phyloP scores from a whole-genome alignment of 2,113 vertebrate genomes.

The Entelurus aequoreus region DNA sequence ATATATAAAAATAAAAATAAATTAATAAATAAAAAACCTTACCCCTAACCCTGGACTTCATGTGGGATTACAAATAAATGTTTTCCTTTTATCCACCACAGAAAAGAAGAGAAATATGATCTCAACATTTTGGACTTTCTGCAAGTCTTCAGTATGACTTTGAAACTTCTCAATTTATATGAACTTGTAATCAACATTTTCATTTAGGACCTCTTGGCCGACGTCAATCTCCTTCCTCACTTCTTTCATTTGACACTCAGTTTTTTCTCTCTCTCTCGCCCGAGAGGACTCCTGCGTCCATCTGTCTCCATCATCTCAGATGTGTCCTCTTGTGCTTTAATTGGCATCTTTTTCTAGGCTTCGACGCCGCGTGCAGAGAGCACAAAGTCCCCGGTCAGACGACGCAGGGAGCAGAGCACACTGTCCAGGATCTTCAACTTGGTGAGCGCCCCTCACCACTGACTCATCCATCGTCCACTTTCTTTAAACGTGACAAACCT shows the following conservation, averaged over 20 bases:
- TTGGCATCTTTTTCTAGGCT: constrained; percentile 61
- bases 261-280: constrained; percentile 14
- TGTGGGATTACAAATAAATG: no score
- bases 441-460: constrained; percentile 55
- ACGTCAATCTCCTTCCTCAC: constrained; percentile 5
- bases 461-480: no score
- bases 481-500: constrained; percentile 4
- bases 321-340: not conserved
- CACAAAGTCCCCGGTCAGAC: constrained; percentile 69
- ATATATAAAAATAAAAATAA: no score
- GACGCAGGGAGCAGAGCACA: constrained; percentile 71
- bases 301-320: constrained; percentile 8
- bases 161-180: constrained; percentile 70
- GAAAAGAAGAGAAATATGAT: not conserved
- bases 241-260: constrained; percentile 18
- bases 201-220: constrained; percentile 52
- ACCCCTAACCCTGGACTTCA: no score
- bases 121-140: constrained; percentile 55
- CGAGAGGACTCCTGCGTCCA: constrained; percentile 24
- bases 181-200: constrained; percentile 63
- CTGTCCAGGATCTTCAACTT: constrained; percentile 76
- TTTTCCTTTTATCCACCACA: not conserved
- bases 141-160: constrained; percentile 64
- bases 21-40: no score
- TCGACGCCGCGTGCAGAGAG: constrained; percentile 62